Evolutionary conservation across 2,797 vertebrate species (phyloP).

Genomic region (Enteromius unitaeniatus): DNA sequence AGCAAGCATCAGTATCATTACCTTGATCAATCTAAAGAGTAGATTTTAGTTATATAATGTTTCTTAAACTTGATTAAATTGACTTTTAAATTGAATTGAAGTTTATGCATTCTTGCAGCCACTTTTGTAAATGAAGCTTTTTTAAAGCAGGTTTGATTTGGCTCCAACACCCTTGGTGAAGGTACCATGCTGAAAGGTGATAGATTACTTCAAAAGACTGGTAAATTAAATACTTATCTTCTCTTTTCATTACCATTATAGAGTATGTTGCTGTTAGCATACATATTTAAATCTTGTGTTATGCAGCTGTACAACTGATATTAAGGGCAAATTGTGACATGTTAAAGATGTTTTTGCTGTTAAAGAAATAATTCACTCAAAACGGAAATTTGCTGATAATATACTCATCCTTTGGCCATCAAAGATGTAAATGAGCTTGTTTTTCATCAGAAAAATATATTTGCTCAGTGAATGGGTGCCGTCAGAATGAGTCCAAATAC

Average conservation of each 20-base stretch:
- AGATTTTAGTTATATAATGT: conserved; percentile 51
- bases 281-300: background rate
- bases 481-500: background rate
- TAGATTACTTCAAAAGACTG: conserved; percentile 66
- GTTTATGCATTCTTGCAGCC: conserved; percentile 54
- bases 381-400: background rate
- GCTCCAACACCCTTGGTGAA: conserved; percentile 64
- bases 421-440: background rate
- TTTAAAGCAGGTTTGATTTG: conserved; percentile 67
- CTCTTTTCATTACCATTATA: conserved; percentile 54
- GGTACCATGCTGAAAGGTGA: conserved; percentile 65
- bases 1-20: conserved; percentile 53
- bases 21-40: conserved; percentile 47
- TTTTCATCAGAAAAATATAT: background rate
- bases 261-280: conserved; percentile 16
- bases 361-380: background rate
- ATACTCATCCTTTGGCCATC: background rate
- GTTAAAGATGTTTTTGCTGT: conserved; percentile 59
- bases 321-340: background rate
- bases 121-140: conserved; percentile 63
- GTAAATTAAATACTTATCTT: conserved; percentile 65
- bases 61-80: conserved; percentile 29
- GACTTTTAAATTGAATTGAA: conserved; percentile 6
- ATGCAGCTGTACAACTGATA: background rate
- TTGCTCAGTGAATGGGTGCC: background rate